A percentile compares a stretch with the other conserved stretches of the same genome.
phyloP scores from a whole-genome alignment of 1,140 invertebrate species.

The Pseudomyrmex dendroicus region DNA sequence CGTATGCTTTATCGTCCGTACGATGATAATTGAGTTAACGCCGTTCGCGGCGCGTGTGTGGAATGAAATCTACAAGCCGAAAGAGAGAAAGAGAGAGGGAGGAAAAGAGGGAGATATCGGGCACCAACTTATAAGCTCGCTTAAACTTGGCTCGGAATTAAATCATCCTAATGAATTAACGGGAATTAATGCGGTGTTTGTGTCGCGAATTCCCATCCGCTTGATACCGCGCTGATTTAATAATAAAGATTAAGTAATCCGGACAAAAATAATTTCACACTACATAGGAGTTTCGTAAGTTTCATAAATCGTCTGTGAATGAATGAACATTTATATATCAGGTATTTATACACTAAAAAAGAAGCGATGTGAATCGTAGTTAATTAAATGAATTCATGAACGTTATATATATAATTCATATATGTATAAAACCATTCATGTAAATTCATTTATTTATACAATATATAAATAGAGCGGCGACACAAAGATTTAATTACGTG shows the following conservation, averaged over 20 bases:
- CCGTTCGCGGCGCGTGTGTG: constrained; percentile 53
- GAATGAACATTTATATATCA: neutral
- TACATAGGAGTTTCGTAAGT: neutral
- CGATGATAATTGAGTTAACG: constrained; percentile 75
- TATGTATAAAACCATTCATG: neutral
- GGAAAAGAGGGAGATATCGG: constrained; percentile 15
- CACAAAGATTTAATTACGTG: neutral
- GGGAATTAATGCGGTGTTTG: neutral
- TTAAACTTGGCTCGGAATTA: constrained; percentile 21
- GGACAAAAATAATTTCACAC: neutral
- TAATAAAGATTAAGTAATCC: neutral
- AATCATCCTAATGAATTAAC: constrained; percentile 34
- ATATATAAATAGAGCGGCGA: neutral
- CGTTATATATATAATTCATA: neutral
- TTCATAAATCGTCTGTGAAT: neutral
- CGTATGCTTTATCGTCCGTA: constrained; percentile 70
- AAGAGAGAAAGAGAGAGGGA: too few relatives aligned
- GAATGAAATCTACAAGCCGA: constrained; percentile 66
- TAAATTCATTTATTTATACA: neutral
- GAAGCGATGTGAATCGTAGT: neutral
- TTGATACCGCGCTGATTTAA: neutral
- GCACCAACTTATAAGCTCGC: constrained; percentile 6
- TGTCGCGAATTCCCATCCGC: neutral
- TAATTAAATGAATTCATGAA: too few relatives aligned
- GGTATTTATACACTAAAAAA: neutral